Percentiles rank a stretch among this genome's conserved stretches.
Evolutionary conservation across 2,113 vertebrate species (phyloP).

Genomic region (Apeltes quadracus): DNA sequence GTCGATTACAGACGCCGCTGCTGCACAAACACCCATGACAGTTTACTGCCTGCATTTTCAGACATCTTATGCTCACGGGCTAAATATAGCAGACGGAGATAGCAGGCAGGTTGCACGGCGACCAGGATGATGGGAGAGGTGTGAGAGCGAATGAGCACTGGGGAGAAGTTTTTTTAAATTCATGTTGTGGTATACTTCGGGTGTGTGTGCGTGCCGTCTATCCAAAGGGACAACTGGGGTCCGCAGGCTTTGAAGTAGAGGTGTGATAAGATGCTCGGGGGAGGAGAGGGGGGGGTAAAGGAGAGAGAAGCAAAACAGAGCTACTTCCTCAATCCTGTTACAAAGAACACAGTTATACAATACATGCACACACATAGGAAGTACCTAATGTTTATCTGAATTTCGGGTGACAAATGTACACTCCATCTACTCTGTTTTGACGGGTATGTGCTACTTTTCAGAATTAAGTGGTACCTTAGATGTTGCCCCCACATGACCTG

Average conservation of each 20-base stretch:
- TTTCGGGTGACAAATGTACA: conserved; percentile 10
- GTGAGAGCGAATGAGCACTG: background rate
- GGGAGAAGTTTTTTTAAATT: conserved; percentile 60
- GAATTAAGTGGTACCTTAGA: conserved; percentile 42
- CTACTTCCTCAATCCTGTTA: conserved; percentile 49
- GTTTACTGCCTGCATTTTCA: conserved; percentile 77
- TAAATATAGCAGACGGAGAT: conserved; percentile 79
- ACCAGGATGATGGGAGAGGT: conserved; percentile 48
- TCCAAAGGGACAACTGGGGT: conserved; percentile 69
- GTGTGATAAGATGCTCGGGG: conserved; percentile 73
- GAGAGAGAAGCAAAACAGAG: conserved; percentile 64
- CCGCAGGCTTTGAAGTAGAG: conserved; percentile 78
- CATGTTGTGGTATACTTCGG: conserved; percentile 35
- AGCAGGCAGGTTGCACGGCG: conserved; percentile 71
- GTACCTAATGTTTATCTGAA: conserved; percentile 21
- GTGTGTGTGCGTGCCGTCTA: conserved; percentile 36
- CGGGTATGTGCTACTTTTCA: conserved; percentile 21
- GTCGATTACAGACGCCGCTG: conserved; percentile 72
- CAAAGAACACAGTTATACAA: conserved; percentile 8
- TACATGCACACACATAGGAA: background rate
- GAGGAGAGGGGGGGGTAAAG: conserved; percentile 46
- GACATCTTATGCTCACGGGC: conserved; percentile 73
- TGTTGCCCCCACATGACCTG: conserved; percentile 63
- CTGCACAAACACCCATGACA: conserved; percentile 78
- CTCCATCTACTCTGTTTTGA: conserved; percentile 3